phyloP scores from a whole-genome alignment of 2,113 vertebrate genomes.

The Anguilla rostrata region DNA sequence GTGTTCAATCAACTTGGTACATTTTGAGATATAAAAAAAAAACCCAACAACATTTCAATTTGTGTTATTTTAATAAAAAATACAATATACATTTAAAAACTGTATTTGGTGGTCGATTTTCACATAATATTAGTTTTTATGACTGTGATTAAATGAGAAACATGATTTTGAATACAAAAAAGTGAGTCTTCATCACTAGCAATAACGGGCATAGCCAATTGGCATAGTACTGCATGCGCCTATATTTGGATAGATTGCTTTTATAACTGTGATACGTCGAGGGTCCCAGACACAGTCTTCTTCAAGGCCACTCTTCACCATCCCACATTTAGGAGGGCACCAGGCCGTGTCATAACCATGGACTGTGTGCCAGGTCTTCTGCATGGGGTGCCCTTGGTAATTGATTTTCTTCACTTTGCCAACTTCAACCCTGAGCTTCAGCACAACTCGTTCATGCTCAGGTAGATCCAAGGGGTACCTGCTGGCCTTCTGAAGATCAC shows the following conservation, averaged over 20 bases:
- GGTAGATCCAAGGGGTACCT: slow-evolving; percentile 26
- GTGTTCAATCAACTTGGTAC: too few relatives aligned
- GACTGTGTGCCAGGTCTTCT: slow-evolving; percentile 36
- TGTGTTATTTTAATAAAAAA: too few relatives aligned
- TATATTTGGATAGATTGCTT: not conserved
- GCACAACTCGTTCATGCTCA: not conserved
- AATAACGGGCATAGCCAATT: too few relatives aligned
- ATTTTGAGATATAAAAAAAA: too few relatives aligned
- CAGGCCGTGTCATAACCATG: slow-evolving; percentile 48
- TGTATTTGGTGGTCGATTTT: too few relatives aligned
- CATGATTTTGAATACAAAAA: too few relatives aligned
- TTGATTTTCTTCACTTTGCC: slow-evolving; percentile 43
- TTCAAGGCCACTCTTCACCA: slow-evolving; percentile 33
- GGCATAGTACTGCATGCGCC: not conserved
- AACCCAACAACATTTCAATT: too few relatives aligned
- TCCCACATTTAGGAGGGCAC: slow-evolving; percentile 40
- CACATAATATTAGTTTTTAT: too few relatives aligned
- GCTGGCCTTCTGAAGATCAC: slow-evolving; percentile 35
- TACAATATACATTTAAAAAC: too few relatives aligned
- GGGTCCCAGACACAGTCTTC: slow-evolving; percentile 26
- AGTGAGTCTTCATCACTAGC: too few relatives aligned
- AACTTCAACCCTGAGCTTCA: slow-evolving; percentile 33
- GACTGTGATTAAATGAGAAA: too few relatives aligned
- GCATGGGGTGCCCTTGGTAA: slow-evolving; percentile 37
- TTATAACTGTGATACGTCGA: slow-evolving; percentile 22